A percentile compares a stretch with the other conserved stretches of the same genome.
Conservation (phyloP, 1,140 invertebrate species). For the Pseudoatta argentina region DNA sequence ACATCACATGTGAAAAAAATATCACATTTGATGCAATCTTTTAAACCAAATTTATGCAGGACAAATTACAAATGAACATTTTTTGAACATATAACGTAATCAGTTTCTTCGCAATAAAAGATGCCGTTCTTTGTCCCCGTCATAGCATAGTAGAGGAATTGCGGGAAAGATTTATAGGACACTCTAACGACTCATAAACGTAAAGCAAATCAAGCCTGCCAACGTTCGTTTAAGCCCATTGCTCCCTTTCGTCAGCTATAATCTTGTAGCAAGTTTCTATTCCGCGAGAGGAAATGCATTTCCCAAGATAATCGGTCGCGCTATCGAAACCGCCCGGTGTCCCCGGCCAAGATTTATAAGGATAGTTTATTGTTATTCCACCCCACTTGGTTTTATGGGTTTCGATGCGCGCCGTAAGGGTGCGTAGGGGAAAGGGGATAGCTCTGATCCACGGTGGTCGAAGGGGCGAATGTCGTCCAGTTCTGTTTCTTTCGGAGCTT, state of each 20-base stretch:
- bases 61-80: not conserved
- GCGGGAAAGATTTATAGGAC: conserved; percentile 40
- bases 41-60: conserved; percentile 6
- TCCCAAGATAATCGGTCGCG: conserved; percentile 83
- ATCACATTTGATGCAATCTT: conserved; percentile 2
- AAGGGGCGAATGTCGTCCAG: conserved; percentile 73
- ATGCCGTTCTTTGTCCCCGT: not conserved
- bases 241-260: conserved; percentile 61
- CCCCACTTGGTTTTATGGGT: conserved; percentile 84
- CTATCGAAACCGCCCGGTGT: conserved; percentile 80
- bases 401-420: conserved; percentile 76
- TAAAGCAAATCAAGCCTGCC: conserved; percentile 65
- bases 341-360: conserved; percentile 82
- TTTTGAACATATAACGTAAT: conserved; percentile 4
- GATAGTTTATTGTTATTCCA: conserved; percentile 85
- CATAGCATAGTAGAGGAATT: not conserved
- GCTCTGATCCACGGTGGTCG: conserved; percentile 65
- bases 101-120: conserved; percentile 24
- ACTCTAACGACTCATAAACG: conserved; percentile 54
- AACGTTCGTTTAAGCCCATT: conserved; percentile 59
- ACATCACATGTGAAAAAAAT: not conserved
- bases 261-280: conserved; percentile 60
- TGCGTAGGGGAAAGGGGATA: conserved; percentile 52
- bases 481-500: conserved; percentile 76
- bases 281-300: conserved; percentile 82